Base-by-base conservation (phyloP, 2,113 vertebrate species). In the Callipepla californica region DNA sequence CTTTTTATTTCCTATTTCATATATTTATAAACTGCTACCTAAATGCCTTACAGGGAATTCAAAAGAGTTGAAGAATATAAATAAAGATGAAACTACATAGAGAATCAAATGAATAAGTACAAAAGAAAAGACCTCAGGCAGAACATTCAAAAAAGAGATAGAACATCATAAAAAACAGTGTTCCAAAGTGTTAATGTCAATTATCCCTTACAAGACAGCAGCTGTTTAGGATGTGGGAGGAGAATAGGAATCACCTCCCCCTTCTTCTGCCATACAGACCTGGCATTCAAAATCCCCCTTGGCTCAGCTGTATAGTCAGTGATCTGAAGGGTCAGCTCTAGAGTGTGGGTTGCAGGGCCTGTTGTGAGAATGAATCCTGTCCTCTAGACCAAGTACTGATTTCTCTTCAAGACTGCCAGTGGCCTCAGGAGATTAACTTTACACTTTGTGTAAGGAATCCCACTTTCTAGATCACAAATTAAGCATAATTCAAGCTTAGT, bases 1-100 rank as follows among this genome's bases (percentile, higher is more conserved):
- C 9, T 32, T 89, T 92, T 74, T 30, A 76, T 89, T 82, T 85
- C n/a, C 40, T 63, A 16, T 61, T 85, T 70, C 66, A 85, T 73
- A 42, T 58, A 55, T 55, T 77, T 42, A 62, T 51, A 51, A 89
- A 76, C 55, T 21, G 6, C 13, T 63, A 89, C 28, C 23, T 76
- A 66, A 77, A 77, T 2, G 7, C 50, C 18, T 73, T 66, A 55
- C 8, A 91, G 22, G 8, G 30, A 73, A 87, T 38, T 25, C 55
- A 89, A 26, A 38, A 61, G 42, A 63, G 17, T 20, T 63, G 34
- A 13, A 67, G 55, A 34, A 14, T 2, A 11, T 34, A 89, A 90
- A 81, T 48, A 62, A 87, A 67, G 55, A 73, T 8, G 82, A 80
- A 93, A 78, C 25, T 55, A 40, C 11, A 47, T 1, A 30, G 13